These are phyloP conservation scores for Lepisosteus oculatus DNA, from an alignment of 2,113 vertebrate genomes.

Conservation along the genomic window DNA sequence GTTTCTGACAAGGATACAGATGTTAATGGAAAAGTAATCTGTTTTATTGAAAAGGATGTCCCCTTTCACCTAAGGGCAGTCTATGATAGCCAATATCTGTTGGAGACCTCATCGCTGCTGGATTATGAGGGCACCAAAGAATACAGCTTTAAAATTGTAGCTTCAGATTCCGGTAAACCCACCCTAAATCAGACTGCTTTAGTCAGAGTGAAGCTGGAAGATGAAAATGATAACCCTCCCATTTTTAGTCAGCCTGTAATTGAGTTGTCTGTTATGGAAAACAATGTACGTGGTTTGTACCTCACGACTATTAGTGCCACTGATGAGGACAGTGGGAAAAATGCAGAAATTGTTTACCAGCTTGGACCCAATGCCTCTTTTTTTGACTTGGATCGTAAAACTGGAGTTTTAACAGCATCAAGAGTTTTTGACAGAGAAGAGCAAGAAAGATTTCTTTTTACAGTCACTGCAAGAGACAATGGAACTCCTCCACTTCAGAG, in stretches of 20 bases:
- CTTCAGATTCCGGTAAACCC: constrained; percentile 94
- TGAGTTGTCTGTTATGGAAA: constrained; percentile 94
- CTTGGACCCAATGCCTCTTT: constrained; percentile 96
- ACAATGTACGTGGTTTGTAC: constrained; percentile 95
- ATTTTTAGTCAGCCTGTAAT: constrained; percentile 98
- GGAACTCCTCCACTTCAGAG: constrained; percentile 94
- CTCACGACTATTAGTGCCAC: constrained; percentile 94
- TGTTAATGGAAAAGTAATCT: constrained; percentile 98
- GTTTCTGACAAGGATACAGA: constrained; percentile 98
- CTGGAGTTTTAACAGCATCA: constrained; percentile 92
- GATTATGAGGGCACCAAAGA: constrained; percentile 98
- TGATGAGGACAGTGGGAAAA: constrained; percentile 96
- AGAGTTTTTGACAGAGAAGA: constrained; percentile 96
- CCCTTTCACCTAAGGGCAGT: constrained; percentile 96
- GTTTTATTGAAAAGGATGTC: constrained; percentile 96
- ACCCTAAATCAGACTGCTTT: constrained; percentile 96
- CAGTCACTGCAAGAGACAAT: constrained; percentile 93
- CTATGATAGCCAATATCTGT: constrained; percentile 96
- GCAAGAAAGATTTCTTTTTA: constrained; percentile 95
- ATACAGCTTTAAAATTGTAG: constrained; percentile 98
- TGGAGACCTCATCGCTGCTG: constrained; percentile 93
- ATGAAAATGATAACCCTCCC: constrained; percentile 98
- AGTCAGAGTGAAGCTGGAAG: constrained; percentile 93
- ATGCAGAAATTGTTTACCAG: constrained; percentile 97
- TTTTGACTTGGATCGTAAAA: constrained; percentile 96